A percentile compares a stretch with the other conserved stretches of the same genome.
Evolutionary conservation across 2,113 vertebrate species (phyloP).

Genomic region (Poicephalus meyeri): DNA sequence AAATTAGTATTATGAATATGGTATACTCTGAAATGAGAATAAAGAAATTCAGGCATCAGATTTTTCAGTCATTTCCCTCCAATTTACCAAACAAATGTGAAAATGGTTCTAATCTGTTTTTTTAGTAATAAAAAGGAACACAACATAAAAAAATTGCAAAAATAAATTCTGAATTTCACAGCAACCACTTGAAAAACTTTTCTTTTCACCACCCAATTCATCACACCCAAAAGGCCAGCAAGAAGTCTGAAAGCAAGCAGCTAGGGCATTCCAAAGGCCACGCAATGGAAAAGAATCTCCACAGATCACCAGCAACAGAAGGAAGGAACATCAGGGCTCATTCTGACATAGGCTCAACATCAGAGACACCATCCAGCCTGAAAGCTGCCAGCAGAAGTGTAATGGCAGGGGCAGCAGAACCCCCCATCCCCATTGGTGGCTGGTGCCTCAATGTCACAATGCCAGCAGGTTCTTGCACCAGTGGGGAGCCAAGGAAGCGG

Average conservation of each 20-base stretch:
- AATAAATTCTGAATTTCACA: not conserved
- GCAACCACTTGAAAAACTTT: not conserved
- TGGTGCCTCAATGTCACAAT: not conserved
- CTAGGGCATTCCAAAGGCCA: not conserved
- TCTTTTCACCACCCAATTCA: not conserved
- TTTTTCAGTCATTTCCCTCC: not conserved
- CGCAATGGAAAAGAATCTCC: rapidly evolving
- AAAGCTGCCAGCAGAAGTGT: not conserved
- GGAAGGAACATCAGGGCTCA: not conserved
- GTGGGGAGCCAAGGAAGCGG: not conserved
- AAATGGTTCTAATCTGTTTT: not conserved
- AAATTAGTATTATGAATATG: not conserved
- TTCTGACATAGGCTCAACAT: not conserved
- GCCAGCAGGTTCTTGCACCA: not conserved
- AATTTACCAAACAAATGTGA: not conserved
- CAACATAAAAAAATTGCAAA: not conserved
- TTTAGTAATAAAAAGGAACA: not conserved
- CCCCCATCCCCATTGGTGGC: not conserved
- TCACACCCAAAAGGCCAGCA: not conserved
- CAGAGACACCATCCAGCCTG: not conserved
- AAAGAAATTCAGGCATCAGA: not conserved
- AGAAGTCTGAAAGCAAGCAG: not conserved
- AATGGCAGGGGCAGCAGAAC: not conserved
- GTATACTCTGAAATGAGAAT: not conserved
- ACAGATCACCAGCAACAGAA: not conserved